Evolutionary conservation across 2,797 vertebrate species (phyloP), one percentile per base, ranked within the genome.

Genomic region (Decapterus maruadsi): DNA sequence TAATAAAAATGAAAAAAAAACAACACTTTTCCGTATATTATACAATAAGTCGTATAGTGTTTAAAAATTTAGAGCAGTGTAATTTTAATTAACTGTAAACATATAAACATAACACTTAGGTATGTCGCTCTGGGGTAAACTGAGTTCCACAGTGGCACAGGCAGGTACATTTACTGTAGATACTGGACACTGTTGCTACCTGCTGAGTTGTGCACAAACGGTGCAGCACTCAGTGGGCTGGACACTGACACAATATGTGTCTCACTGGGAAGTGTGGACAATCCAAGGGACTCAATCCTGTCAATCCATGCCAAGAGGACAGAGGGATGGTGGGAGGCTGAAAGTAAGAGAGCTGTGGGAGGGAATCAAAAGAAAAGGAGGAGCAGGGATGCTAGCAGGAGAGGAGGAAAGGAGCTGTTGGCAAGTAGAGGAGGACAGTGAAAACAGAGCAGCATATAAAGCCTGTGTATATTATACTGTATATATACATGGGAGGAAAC

Each of bases 231-330:
- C 78, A 89, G 67, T 85, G 80, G 82, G 56, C 65, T 78, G 79
- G 75, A 90, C 81, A 78, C 63, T 71, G 54, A 87, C 82, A 92
- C 86, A 90, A 87, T 89, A 83, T 86, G 89, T 59, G 84, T 86
- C 85, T 87, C 87, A 80, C 72, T 85, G 84, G 84, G 90, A 90
- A 90, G 76, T 88, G 78, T 10, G 75, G 89, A 90, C 88, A 90
- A 86, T 89, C 82, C 87, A 83, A 89, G 89, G 86, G 84, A 93
- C 83, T 89, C 84, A 78, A 62, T 85, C 78, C 80, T 87, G 83
- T 81, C 85, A 88, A 75, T 91, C 48, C 64, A 78, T 91, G 93
- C 91, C 90, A 92, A 90, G 83, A 86, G 75, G 85, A 91, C 82
- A 84, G 90, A 87, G 88, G 86, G 90, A 87, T 75, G 79, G 81